phyloP scores from a whole-genome alignment of 2,113 vertebrate species.

The Platanista minor region DNA sequence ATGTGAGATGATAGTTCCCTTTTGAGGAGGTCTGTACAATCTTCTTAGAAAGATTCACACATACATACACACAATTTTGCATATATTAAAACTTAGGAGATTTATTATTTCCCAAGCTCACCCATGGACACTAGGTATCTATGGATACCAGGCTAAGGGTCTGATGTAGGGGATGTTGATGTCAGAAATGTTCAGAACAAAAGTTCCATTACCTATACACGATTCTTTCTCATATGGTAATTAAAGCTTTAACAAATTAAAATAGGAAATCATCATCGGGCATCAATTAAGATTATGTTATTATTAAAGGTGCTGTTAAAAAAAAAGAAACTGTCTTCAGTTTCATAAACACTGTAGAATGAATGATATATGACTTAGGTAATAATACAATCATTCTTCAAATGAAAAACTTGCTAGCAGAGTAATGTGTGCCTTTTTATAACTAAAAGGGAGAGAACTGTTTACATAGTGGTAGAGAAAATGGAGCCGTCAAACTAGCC shows the following conservation, averaged over 20 bases:
- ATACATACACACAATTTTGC: background rate
- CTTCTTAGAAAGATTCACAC: background rate
- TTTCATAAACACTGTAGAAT: constrained; percentile 18
- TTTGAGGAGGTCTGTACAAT: background rate
- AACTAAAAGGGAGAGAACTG: background rate
- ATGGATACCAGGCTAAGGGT: background rate
- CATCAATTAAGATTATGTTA: background rate
- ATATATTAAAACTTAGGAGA: constrained; percentile 1
- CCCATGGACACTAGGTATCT: background rate
- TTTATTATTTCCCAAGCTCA: background rate
- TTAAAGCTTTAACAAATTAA: constrained; percentile 35
- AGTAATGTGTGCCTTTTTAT: background rate
- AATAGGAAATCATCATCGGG: background rate
- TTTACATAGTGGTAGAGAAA: background rate
- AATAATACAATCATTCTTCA: background rate
- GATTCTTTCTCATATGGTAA: background rate
- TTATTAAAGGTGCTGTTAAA: background rate
- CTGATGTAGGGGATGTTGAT: background rate
- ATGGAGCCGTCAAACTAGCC: background rate
- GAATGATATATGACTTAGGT: background rate
- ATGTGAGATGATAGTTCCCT: constrained; percentile 18
- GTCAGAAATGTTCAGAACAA: constrained; percentile 33
- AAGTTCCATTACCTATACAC: constrained; percentile 18
- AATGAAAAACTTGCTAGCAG: background rate
- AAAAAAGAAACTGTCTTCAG: background rate